Conservation (phyloP, 2,888 invertebrate genomes). For the Cataglyphis rosenhaueri region DNA sequence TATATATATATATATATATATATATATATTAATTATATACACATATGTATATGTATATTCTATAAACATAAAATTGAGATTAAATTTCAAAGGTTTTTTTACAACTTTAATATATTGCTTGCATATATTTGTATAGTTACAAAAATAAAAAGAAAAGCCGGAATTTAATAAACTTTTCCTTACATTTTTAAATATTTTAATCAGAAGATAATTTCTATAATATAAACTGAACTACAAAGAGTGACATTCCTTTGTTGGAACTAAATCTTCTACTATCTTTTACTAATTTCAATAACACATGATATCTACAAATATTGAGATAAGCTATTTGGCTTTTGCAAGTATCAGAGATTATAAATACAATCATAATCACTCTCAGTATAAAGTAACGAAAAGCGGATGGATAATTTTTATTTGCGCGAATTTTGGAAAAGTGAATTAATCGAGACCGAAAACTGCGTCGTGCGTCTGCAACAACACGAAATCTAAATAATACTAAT, state of each 20-base stretch:
- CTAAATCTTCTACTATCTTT: neutral
- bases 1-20: no score
- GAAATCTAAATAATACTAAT: neutral
- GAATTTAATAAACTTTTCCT: neutral
- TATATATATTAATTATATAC: neutral
- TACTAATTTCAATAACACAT: neutral
- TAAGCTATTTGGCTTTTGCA: no score
- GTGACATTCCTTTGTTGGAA: neutral
- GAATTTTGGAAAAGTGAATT: neutral
- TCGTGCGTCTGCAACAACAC: neutral
- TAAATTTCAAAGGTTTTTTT: neutral
- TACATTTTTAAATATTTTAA: neutral
- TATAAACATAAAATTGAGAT: neutral
- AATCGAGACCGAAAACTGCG: neutral
- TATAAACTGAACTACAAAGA: neutral
- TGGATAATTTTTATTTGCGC: neutral
- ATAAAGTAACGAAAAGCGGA: no score
- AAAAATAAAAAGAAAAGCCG: neutral
- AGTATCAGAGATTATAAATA: no score
- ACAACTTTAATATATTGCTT: neutral
- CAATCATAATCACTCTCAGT: no score
- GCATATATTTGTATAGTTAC: neutral
- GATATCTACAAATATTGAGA: no score
- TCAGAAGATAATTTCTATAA: neutral
- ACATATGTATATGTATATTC: neutral